Conservation (phyloP, 2,113 vertebrate species). For the Psittacus erithacus region DNA sequence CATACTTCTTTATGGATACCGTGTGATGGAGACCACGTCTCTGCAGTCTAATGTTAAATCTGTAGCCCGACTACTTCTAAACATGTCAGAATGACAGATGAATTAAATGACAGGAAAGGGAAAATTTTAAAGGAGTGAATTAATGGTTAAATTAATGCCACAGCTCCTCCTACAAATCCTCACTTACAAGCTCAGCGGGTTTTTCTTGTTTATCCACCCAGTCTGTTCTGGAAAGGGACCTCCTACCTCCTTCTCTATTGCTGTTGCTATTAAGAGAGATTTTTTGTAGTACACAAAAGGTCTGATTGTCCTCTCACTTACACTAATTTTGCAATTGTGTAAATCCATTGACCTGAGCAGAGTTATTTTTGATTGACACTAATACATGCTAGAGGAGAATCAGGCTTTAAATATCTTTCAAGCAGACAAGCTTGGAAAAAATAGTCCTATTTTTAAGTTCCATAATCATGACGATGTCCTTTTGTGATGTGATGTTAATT, state of each 20-base stretch:
- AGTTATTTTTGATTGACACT: conserved; percentile 62
- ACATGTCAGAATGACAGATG: neutral
- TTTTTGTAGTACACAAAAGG: conserved; percentile 54
- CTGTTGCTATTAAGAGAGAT: conserved; percentile 44
- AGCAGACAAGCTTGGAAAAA: conserved; percentile 40
- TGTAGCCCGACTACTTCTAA: neutral
- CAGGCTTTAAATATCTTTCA: conserved; percentile 45
- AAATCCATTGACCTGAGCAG: conserved; percentile 64
- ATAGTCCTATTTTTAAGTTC: conserved; percentile 7
- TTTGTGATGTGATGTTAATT: neutral
- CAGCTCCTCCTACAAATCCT: conserved; percentile 8
- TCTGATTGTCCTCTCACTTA: conserved; percentile 62
- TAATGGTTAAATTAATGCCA: conserved; percentile 40
- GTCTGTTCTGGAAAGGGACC: conserved; percentile 37
- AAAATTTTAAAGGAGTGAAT: conserved; percentile 10
- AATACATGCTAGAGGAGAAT: conserved; percentile 45
- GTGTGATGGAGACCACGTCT: neutral
- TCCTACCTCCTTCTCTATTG: conserved; percentile 47
- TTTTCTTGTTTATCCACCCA: conserved; percentile 59
- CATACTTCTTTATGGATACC: neutral
- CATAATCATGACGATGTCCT: neutral
- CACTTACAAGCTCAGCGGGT: conserved; percentile 32
- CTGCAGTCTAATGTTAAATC: neutral
- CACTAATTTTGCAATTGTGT: conserved; percentile 65
- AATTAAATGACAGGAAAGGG: neutral